Evolutionary conservation across 2,113 vertebrate species (phyloP).

Genomic region (Arenaria interpres): DNA sequence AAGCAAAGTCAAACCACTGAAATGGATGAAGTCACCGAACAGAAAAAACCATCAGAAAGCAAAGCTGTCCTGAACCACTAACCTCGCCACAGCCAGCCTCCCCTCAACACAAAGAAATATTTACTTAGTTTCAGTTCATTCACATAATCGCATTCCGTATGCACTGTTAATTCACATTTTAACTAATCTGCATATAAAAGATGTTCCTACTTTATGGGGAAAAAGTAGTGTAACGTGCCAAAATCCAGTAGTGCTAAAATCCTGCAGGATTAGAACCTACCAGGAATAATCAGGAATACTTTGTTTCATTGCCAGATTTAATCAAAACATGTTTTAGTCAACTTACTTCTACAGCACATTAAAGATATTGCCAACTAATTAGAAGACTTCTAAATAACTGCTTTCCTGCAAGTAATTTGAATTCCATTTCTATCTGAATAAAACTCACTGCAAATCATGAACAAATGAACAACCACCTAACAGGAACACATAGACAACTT

Average conservation of each 20-base stretch:
- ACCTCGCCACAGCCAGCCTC: not conserved
- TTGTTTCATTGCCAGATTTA: not conserved
- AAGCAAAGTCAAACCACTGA: not conserved
- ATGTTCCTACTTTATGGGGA: not conserved
- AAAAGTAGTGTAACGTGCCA: not conserved
- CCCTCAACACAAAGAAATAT: not conserved
- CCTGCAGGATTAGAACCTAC: not conserved
- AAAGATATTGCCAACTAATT: not conserved
- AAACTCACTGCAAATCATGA: not conserved
- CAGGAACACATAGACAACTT: not conserved
- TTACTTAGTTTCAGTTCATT: not conserved
- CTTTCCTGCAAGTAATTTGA: not conserved
- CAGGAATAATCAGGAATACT: not conserved
- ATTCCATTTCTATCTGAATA: not conserved
- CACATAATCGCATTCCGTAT: not conserved
- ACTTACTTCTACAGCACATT: not conserved
- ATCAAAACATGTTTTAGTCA: not conserved
- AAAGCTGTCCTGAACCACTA: not conserved
- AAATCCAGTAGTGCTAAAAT: not conserved
- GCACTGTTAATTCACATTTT: not conserved
- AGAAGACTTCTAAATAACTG: not conserved
- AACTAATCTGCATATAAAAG: not conserved
- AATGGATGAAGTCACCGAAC: not conserved
- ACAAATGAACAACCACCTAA: not conserved
- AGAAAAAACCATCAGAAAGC: not conserved